These are phyloP conservation scores for Hoplodrina ambigua DNA, from an alignment of 2,888 invertebrate genomes.

Conservation along the genomic window DNA sequence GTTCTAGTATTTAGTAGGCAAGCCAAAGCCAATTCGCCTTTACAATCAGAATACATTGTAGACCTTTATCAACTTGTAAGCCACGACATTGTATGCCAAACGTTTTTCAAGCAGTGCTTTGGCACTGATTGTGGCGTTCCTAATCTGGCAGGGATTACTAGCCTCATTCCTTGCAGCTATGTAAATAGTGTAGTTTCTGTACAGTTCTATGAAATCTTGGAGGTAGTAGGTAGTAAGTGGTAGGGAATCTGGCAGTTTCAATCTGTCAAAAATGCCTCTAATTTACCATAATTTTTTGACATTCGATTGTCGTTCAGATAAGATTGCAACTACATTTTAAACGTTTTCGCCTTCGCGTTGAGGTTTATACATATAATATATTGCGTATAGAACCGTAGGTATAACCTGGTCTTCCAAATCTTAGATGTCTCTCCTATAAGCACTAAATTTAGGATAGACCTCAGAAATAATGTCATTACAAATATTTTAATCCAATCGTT, in stretches of 20 bases:
- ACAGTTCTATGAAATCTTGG: constrained; percentile 5
- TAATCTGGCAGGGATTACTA: constrained; percentile 24
- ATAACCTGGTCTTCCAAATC: neutral
- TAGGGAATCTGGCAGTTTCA: too few relatives aligned
- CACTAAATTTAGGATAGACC: neutral
- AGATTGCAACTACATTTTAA: too few relatives aligned
- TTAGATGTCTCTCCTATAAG: neutral
- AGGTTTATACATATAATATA: too few relatives aligned
- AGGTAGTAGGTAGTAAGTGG: too few relatives aligned
- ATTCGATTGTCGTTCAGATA: too few relatives aligned
- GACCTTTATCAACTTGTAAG: constrained; percentile 29
- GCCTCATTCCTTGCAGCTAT: constrained; percentile 18
- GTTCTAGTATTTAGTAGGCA: neutral
- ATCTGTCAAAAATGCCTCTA: too few relatives aligned
- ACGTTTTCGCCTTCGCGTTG: too few relatives aligned
- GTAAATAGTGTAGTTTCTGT: constrained; percentile 8
- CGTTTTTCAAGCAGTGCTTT: constrained; percentile 31
- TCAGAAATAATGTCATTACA: neutral
- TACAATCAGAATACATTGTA: constrained; percentile 25
- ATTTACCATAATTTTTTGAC: too few relatives aligned
- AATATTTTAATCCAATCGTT: neutral
- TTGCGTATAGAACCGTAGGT: neutral
- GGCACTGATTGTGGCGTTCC: constrained; percentile 42
- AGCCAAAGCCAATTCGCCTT: neutral
- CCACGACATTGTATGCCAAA: constrained; percentile 25